Percentiles rank a stretch among this genome's conserved stretches.
These are phyloP conservation scores for Labeo rohita DNA, from an alignment of 2,113 vertebrate species.

Conservation along the genomic window DNA sequence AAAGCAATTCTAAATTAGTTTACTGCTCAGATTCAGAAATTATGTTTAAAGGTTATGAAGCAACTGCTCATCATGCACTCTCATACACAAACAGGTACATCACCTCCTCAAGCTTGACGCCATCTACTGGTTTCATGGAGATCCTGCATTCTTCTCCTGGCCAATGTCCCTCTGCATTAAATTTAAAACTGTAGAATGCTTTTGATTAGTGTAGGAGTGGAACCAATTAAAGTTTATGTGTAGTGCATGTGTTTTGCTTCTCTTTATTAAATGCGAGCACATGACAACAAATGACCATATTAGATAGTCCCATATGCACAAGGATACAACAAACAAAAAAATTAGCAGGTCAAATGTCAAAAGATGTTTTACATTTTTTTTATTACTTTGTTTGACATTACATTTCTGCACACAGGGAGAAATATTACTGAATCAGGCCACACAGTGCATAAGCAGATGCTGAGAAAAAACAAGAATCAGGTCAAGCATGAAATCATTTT, in stretches of 20 bases:
- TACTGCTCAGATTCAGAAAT: neutral
- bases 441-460: neutral
- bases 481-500: neutral
- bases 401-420: neutral
- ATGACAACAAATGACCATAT: neutral
- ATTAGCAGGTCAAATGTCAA: conserved; percentile 5
- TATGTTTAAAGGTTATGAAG: neutral
- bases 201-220: neutral
- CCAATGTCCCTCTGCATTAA: neutral
- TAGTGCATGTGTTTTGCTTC: neutral
- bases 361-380: neutral
- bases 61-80: neutral
- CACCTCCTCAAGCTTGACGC: neutral
- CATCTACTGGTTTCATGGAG: conserved; percentile 17
- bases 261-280: neutral
- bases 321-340: neutral
- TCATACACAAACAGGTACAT: neutral
- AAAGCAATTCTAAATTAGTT: neutral
- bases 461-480: conserved; percentile 10
- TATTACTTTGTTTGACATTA: neutral
- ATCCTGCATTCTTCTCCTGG: neutral
- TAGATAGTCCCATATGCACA: neutral
- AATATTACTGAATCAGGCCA: neutral
- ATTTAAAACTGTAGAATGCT: neutral
- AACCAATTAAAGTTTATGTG: neutral